These are phyloP conservation scores for Ephialtes manifestator DNA, from an alignment of 2,888 invertebrate genomes.

Conservation along the genomic window DNA sequence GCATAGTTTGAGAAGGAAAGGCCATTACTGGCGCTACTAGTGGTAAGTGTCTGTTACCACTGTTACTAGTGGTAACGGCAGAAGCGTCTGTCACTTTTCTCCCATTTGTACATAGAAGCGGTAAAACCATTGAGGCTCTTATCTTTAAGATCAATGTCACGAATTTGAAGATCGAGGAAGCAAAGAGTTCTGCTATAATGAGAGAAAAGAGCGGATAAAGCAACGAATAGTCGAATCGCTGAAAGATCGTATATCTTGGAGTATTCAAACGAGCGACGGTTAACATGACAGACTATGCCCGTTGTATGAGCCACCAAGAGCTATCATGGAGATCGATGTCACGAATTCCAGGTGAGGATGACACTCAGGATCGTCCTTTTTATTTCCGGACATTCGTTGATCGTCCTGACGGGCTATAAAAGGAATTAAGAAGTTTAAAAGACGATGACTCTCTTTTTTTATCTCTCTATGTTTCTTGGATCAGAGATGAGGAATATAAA, in stretches of 20 bases:
- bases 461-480: not conserved
- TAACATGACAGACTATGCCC: not conserved
- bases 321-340: constrained; percentile 61
- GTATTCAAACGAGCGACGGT: not conserved
- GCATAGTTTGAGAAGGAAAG: not conserved
- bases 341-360: constrained; percentile 28
- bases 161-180: constrained; percentile 28
- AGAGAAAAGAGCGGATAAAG: not conserved
- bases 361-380: not conserved
- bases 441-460: not conserved
- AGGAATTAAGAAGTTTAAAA: not conserved
- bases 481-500: not conserved
- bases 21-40: not conserved
- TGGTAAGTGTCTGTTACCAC: not conserved
- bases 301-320: not conserved
- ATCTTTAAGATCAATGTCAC: constrained; percentile 47
- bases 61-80: not conserved
- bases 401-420: not conserved
- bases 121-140: constrained; percentile 19
- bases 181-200: not conserved
- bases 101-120: not conserved
- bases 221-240: not conserved
- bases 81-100: not conserved
- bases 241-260: not conserved
- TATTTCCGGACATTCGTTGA: not conserved